A percentile compares a stretch with the other conserved stretches of the same genome.
Conservation (phyloP, 2,797 vertebrate genomes). For the Dryobates pubescens region DNA sequence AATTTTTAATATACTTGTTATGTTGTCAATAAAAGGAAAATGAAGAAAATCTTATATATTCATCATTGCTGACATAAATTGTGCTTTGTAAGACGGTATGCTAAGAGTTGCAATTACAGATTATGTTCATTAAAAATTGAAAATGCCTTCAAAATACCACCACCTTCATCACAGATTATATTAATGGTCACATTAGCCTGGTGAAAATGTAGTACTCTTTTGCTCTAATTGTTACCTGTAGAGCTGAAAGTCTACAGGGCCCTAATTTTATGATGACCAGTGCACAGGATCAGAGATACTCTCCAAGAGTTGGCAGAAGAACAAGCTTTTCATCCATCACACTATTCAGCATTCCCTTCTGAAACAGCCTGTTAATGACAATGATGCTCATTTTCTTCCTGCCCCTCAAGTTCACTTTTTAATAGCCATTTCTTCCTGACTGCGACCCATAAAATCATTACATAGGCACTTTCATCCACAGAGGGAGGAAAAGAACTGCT, state of each 20-base stretch:
- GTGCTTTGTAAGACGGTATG: background rate
- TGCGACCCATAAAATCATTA: constrained; percentile 73
- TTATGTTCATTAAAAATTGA: constrained; percentile 26
- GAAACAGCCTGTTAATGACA: constrained; percentile 54
- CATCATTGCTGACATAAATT: background rate
- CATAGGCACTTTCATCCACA: constrained; percentile 65
- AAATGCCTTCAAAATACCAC: background rate
- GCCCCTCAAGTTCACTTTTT: constrained; percentile 69
- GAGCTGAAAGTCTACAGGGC: background rate
- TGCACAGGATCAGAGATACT: background rate
- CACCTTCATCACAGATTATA: background rate
- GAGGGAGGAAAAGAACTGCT: constrained; percentile 63
- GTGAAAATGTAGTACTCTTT: background rate
- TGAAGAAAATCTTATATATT: background rate
- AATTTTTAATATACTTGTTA: constrained; percentile 27
- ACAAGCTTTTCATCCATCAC: constrained; percentile 36
- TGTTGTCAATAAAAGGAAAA: constrained; percentile 26
- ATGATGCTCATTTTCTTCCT: constrained; percentile 62
- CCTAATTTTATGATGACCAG: constrained; percentile 34
- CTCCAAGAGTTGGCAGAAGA: background rate
- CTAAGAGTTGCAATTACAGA: background rate
- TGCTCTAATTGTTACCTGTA: constrained; percentile 1
- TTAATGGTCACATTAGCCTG: background rate
- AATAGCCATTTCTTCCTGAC: constrained; percentile 68
- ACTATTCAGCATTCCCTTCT: constrained; percentile 38